phyloP scores from a whole-genome alignment of 2,113 vertebrate genomes.

The Bubo bubo region DNA sequence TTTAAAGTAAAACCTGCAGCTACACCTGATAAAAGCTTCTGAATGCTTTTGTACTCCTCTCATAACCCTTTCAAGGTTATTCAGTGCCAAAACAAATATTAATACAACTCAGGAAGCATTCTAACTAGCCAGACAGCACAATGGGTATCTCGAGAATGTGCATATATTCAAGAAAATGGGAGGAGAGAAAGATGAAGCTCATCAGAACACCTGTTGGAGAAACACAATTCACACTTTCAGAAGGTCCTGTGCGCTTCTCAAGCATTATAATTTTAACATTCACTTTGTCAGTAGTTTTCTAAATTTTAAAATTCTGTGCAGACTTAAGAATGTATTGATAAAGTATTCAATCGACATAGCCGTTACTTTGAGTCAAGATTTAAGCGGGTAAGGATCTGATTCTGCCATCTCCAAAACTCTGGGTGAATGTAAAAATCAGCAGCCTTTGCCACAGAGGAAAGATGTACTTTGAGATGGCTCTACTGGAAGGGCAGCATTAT shows the following conservation, averaged over 20 bases:
- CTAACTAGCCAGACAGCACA: constrained; percentile 15
- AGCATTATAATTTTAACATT: not conserved
- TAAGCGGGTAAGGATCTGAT: not conserved
- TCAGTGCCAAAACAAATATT: constrained; percentile 64
- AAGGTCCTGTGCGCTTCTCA: not conserved
- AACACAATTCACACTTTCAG: not conserved
- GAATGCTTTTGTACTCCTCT: constrained; percentile 50
- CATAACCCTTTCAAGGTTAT: constrained; percentile 43
- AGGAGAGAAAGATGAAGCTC: not conserved
- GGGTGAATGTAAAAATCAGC: not conserved
- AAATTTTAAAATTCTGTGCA: not conserved
- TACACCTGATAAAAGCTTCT: constrained; percentile 59
- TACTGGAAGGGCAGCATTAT: not conserved
- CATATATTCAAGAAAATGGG: not conserved
- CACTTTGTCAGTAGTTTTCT: not conserved
- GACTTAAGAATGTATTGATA: not conserved
- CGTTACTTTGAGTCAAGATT: not conserved
- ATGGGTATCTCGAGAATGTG: not conserved
- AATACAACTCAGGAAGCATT: constrained; percentile 21
- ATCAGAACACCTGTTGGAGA: not conserved
- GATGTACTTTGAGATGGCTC: not conserved
- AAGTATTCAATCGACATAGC: not conserved
- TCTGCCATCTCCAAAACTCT: not conserved
- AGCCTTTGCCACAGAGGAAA: not conserved
- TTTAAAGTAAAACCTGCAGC: constrained; percentile 56